These are phyloP conservation scores for Melanerpes aurifrons DNA, from an alignment of 2,113 vertebrate species.

Conservation along the genomic window DNA sequence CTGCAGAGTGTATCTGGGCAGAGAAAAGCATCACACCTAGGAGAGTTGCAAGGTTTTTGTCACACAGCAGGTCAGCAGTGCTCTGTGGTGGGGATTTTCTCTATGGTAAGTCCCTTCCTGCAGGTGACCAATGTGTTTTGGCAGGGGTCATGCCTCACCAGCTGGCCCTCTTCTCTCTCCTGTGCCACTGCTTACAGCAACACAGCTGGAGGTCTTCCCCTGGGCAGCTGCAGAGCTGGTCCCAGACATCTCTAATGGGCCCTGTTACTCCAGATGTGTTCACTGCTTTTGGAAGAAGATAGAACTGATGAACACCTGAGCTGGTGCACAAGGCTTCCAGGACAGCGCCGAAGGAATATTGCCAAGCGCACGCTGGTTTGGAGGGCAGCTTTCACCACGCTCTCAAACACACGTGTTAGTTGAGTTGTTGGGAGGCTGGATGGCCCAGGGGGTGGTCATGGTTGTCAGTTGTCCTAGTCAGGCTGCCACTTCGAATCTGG, in stretches of 20 bases:
- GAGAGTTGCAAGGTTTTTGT: background rate
- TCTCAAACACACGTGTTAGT: constrained; percentile 19
- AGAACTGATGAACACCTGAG: constrained; percentile 76
- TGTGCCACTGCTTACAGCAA: constrained; percentile 13
- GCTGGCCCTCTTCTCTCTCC: background rate
- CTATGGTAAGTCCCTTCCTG: background rate
- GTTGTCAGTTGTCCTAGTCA: background rate
- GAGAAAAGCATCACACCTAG: background rate
- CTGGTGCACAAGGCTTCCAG: constrained; percentile 44
- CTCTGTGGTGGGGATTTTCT: background rate
- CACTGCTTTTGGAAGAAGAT: constrained; percentile 72
- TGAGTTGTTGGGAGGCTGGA: background rate
- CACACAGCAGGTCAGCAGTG: background rate
- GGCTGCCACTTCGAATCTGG: constrained; percentile 41
- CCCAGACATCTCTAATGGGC: constrained; percentile 53
- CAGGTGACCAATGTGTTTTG: background rate
- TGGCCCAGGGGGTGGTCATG: background rate
- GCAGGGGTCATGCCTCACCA: background rate
- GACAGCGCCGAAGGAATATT: constrained; percentile 63
- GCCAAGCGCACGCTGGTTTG: constrained; percentile 38
- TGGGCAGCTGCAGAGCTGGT: constrained; percentile 38
- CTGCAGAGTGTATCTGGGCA: background rate
- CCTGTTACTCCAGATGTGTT: constrained; percentile 66
- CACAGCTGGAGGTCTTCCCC: constrained; percentile 23
- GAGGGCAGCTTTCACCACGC: constrained; percentile 47